Conservation (phyloP, 2,888 invertebrate species). For the Dicroscelio sp. region DNA sequence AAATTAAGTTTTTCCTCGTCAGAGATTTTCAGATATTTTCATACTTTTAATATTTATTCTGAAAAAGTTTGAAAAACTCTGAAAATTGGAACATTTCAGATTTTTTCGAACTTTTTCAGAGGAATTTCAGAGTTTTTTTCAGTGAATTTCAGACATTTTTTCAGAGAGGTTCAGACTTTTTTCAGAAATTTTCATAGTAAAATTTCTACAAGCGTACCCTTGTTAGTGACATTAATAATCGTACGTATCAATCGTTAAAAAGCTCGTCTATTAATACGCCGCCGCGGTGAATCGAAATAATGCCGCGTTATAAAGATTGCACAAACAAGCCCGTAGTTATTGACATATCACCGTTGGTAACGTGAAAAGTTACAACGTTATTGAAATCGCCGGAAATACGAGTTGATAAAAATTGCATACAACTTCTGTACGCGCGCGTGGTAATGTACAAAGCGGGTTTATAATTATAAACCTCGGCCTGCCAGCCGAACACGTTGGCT, state of each 20-base stretch:
- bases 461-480: conserved; percentile 24
- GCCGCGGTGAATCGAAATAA: conserved; percentile 1
- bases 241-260: background rate
- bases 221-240: conserved; percentile 37
- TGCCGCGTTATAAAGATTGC: conserved; percentile 22
- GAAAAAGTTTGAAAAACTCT: too few species aligned
- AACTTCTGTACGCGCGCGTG: conserved; percentile 2
- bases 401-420: conserved; percentile 34
- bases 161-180: too few species aligned
- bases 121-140: too few species aligned
- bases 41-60: too few species aligned
- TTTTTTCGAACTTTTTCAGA: too few species aligned
- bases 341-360: conserved; percentile 29
- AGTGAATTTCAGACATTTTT: too few species aligned
- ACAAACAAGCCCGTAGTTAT: conserved; percentile 27
- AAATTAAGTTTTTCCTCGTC: too few species aligned
- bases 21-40: too few species aligned
- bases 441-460: conserved; percentile 7
- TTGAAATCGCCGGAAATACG: conserved; percentile 39
- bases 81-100: too few species aligned
- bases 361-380: conserved; percentile 34
- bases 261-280: conserved; percentile 45
- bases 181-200: too few species aligned
- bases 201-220: too few species aligned
- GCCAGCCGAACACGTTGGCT: too few species aligned